Conservation (phyloP, 2,113 vertebrate species). For the Bambusicola thoracicus region DNA sequence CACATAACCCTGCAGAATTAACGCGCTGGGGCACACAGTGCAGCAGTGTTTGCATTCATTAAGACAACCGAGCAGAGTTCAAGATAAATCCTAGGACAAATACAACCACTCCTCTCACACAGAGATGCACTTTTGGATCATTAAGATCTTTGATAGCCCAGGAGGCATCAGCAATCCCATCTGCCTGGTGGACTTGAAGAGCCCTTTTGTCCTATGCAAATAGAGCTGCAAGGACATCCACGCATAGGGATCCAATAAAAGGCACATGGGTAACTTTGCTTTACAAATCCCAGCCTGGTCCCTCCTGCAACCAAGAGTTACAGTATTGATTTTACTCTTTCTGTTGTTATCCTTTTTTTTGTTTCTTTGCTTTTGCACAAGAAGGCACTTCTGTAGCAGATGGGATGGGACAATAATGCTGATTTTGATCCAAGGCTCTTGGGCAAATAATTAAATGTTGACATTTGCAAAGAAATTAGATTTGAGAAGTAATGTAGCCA, state of each 20-base stretch:
- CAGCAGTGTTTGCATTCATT: not conserved
- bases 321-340: not conserved
- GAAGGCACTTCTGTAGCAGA: not conserved
- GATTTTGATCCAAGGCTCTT: not conserved
- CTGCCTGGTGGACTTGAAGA: not conserved
- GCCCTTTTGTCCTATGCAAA: not conserved
- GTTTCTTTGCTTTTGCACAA: not conserved
- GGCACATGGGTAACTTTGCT: not conserved
- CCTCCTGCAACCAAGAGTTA: not conserved
- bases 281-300: not conserved
- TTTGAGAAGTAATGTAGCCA: not conserved
- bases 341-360: not conserved
- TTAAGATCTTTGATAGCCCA: not conserved
- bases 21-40: fast-evolving
- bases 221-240: not conserved
- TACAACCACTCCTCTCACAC: not conserved
- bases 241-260: not conserved
- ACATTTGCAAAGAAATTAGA: not conserved
- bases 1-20: not conserved
- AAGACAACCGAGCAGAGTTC: not conserved
- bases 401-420: not conserved
- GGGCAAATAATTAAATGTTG: not conserved
- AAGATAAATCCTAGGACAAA: not conserved
- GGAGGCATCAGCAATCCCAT: not conserved
- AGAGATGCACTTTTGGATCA: not conserved